Conservation (phyloP, 1,140 invertebrate genomes). For the Drosophila quadrilineata region DNA sequence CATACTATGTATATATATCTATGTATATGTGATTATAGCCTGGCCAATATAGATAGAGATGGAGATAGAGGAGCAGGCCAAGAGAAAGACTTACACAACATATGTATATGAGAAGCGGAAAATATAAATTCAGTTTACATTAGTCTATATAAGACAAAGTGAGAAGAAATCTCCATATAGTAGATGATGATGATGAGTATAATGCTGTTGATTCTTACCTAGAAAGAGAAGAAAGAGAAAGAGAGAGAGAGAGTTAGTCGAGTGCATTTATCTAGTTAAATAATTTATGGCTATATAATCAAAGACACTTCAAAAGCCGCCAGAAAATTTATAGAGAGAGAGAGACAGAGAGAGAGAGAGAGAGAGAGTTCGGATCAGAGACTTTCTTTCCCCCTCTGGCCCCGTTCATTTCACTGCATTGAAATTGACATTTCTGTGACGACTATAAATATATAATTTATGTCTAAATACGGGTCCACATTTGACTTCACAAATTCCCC, state of each 20-base stretch:
- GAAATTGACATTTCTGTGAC: slow-evolving; percentile 6
- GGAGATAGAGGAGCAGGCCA: no score
- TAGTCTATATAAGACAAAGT: not conserved
- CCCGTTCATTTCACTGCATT: no score
- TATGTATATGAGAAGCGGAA: not conserved
- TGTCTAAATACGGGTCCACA: slow-evolving; percentile 47
- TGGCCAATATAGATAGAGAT: no score
- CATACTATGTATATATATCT: not conserved
- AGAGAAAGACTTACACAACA: slow-evolving; percentile 59
- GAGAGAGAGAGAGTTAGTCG: slow-evolving; percentile 27
- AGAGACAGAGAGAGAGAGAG: slow-evolving; percentile 1
- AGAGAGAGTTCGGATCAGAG: not conserved
- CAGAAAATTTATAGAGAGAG: slow-evolving; percentile 39
- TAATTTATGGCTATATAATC: slow-evolving; percentile 7
- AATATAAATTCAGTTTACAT: not conserved
- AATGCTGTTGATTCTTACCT: slow-evolving; percentile 60
- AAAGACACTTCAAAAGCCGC: slow-evolving; percentile 16
- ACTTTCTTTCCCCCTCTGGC: slow-evolving; percentile 22
- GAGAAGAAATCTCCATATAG: not conserved
- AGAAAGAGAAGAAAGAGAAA: slow-evolving; percentile 46
- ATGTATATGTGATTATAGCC: no score
- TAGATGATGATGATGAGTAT: no score
- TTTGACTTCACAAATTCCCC: slow-evolving; percentile 45
- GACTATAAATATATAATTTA: slow-evolving; percentile 68
- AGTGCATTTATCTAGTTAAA: not conserved